Base-by-base conservation (phyloP, 1,140 invertebrate genomes). In the Brachionus rubens region DNA sequence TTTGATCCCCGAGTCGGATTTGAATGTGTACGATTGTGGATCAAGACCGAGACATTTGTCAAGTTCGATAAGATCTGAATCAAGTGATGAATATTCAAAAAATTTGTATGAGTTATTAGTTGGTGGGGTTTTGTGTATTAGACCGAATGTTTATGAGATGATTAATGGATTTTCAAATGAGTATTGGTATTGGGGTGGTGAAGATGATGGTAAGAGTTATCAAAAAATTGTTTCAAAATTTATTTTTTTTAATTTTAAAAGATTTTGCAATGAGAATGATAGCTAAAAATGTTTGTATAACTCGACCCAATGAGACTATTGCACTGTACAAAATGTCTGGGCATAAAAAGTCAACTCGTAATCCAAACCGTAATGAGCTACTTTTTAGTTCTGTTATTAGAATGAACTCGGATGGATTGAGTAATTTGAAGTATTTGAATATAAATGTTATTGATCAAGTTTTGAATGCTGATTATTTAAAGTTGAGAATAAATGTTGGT, bases 161-260 rank as follows among this genome's bases (percentile, higher is more conserved):
- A 88, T 92, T 4, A 96, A 97, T 86, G 94, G 94, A 2, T 96
- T 95, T 88, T 93, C 91, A 9, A 95, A 94, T 85, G 81, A 88
- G 36, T 94, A 90, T 84, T 92, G 88, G 85, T 92, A 91, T 0
- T 92, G 90, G 90, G 91, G 85, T 21, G 82, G 82, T n/a, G 82
- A 83, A 59, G 82, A 83, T 78, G 82, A 83, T 67, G 81, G 41
- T 72, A 72, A n/a, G 14, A 14, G 26, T 54, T 2, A 48, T 19
- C 33, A n/a, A 21, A 12, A 54, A 54, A 9, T 54, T n/a, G n/a
- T 24, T n/a, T 26, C 24, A 54, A 28, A 14, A 28, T 14, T 54
- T 26, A 14, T 28, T 54, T 54, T 28, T 12, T 6, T 10, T 1
- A 28, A 24, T 21, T 50, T 54, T 54, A 5, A 41, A 67, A 67